Evolutionary conservation across 2,113 vertebrate species (phyloP), one percentile per base, ranked within the genome.

Genomic region (Paedocypris sp.): DNA sequence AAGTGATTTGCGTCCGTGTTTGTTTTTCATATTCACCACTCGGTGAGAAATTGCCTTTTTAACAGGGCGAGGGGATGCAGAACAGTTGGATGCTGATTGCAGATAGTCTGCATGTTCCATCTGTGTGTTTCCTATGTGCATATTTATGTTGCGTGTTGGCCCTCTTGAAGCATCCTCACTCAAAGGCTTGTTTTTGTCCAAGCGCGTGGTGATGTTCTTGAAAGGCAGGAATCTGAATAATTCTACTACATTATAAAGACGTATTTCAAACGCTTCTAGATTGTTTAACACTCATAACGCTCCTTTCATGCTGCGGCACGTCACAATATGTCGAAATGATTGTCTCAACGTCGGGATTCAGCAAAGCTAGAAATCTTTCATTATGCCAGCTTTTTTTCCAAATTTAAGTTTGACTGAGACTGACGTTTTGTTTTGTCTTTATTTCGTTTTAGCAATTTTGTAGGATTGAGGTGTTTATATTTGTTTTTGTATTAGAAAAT

Each of bases 11-110:
- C 52, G 28, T 42, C 45, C 69, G 62, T 75, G 70, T 72, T 75
- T 75, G 70, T 75, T 75, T 75, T 72, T 70, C 59, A 75, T 75
- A 72, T 75, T 68, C 64, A 43, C 50, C 13, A 35, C 54, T 38
- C 51, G 61, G 31, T 58, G 48, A 58, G 69, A 49, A 64, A 62
- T 72, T 67, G 60, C 56, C 20, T 39, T 61, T 56, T 54, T 49
- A 67, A 67, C 54, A 39, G 19, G 56, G 23, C 35, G 46, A 45
- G 42, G 42, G 33, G 43, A 38, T 38, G 32, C 51, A 49, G 56
- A 63, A 46, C 56, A 68, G 64, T 53, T 67, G 64, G 70, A 48
- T 56, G 56, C 49, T 64, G 70, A 72, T 68, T 68, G 66, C 65
- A 57, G 52, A 41, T 42, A 47, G 29, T 48, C 36, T 42, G 42